These are phyloP conservation scores for Aporophyla nigra DNA, from an alignment of 2,888 invertebrate genomes.

Conservation along the genomic window DNA sequence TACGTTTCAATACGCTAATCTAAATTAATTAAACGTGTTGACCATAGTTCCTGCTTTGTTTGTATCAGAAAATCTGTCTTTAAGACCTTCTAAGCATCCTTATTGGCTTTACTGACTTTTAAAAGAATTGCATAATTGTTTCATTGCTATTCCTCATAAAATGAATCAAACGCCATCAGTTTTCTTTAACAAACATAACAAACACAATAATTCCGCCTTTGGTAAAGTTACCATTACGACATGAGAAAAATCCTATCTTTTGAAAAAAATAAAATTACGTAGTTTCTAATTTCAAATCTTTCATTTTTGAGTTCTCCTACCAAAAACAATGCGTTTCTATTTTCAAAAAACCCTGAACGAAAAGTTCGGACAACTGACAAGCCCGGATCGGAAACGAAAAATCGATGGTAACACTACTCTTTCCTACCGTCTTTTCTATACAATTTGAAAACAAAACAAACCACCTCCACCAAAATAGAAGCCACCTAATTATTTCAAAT, in stretches of 20 bases:
- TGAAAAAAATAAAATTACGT: neutral
- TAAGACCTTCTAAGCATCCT: too few species aligned
- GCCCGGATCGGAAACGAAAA: neutral
- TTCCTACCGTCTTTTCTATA: neutral
- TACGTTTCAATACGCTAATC: too few species aligned
- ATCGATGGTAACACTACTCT: neutral
- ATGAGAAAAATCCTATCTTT: neutral
- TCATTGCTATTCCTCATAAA: neutral
- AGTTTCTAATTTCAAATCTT: neutral
- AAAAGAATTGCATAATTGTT: neutral
- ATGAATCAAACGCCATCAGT: neutral
- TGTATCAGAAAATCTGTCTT: too few species aligned
- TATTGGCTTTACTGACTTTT: too few species aligned
- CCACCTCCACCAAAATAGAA: constrained; percentile 5
- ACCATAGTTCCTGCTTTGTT: too few species aligned
- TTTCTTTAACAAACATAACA: too few species aligned
- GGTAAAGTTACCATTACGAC: too few species aligned
- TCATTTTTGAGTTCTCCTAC: neutral
- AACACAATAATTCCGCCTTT: neutral
- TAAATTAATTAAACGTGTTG: too few species aligned
- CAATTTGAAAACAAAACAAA: constrained; percentile 6
- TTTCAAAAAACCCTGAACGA: neutral
- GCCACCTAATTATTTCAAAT: constrained; percentile 35
- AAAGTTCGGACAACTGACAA: neutral
- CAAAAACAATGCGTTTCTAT: neutral